These are phyloP conservation scores for Loxodonta africana DNA, from an alignment of 2,113 vertebrate species.

Conservation along the genomic window DNA sequence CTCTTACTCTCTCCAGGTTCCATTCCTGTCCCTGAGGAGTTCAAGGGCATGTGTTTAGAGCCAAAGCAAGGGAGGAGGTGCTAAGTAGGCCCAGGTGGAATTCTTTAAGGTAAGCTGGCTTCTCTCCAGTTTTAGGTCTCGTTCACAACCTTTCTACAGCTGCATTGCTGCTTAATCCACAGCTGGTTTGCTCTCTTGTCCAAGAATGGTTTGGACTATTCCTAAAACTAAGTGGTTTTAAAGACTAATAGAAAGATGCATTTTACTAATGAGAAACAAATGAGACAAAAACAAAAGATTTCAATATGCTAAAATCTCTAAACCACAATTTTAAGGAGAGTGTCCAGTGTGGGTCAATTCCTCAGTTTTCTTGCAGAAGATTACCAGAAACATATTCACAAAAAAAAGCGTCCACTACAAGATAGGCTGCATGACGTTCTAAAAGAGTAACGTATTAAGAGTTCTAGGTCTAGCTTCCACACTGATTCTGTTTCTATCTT, in stretches of 20 bases:
- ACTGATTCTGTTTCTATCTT: not conserved
- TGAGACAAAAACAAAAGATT: constrained; percentile 9
- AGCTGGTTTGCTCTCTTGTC: constrained; percentile 69
- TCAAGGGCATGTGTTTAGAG: constrained; percentile 61
- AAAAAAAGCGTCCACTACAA: not conserved
- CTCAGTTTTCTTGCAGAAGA: not conserved
- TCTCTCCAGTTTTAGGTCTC: constrained; percentile 58
- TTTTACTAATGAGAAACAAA: constrained; percentile 48
- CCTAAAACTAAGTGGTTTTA: constrained; percentile 69
- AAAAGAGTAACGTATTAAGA: not conserved
- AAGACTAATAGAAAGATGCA: constrained; percentile 39
- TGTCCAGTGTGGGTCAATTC: not conserved
- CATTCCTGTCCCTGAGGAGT: constrained; percentile 35
- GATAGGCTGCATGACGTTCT: not conserved
- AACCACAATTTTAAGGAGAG: not conserved
- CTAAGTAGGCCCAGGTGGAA: constrained; percentile 80
- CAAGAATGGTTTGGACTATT: constrained; percentile 63
- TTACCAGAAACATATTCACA: not conserved
- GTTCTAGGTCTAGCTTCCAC: not conserved
- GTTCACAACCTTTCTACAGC: constrained; percentile 70
- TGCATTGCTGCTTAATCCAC: constrained; percentile 64
- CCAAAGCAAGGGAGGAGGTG: constrained; percentile 60
- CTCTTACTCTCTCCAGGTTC: not conserved
- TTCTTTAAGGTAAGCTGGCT: constrained; percentile 64
- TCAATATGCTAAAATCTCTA: constrained; percentile 22